A percentile compares a stretch with the other conserved stretches of the same genome.
Evolutionary conservation across 2,113 vertebrate genomes (phyloP).

Genomic region (Microcebus griseorufus): DNA sequence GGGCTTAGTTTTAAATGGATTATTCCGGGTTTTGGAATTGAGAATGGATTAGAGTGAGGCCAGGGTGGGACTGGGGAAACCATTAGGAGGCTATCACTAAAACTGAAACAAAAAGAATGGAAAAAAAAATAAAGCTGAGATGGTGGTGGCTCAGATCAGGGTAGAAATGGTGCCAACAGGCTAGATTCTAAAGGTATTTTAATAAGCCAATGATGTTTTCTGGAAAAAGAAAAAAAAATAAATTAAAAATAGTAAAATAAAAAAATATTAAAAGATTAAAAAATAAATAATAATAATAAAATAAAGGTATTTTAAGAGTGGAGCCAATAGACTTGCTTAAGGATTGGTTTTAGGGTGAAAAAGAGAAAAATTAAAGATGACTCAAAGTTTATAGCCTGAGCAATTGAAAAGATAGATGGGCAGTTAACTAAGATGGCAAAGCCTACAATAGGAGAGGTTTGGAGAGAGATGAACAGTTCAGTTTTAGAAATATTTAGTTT

Average conservation of each 20-base stretch:
- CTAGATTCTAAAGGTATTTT: not conserved
- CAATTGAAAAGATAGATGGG: slow-evolving; percentile 1
- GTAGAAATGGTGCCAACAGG: not conserved
- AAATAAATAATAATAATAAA: too few relatives aligned
- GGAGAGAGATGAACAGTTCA: not conserved
- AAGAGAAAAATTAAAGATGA: not conserved
- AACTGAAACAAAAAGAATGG: not conserved
- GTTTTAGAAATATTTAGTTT: not conserved
- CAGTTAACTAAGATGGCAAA: not conserved
- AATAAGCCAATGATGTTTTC: not conserved
- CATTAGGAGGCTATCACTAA: not conserved
- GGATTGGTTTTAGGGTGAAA: not conserved
- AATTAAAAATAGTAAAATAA: too few relatives aligned
- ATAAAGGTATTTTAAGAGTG: not conserved
- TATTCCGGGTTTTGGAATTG: not conserved
- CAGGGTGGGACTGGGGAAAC: not conserved
- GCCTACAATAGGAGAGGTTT: not conserved
- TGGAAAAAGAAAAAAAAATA: too few relatives aligned
- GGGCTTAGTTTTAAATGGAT: not conserved
- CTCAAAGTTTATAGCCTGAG: not conserved
- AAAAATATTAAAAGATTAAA: too few relatives aligned
- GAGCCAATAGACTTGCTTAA: not conserved
- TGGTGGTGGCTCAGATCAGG: not conserved
- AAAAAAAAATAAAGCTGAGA: not conserved
- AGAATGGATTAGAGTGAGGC: not conserved